Evolutionary conservation across 2,888 invertebrate species (phyloP), one percentile per base, ranked within the genome.

Genomic region (Apantesis nais): DNA sequence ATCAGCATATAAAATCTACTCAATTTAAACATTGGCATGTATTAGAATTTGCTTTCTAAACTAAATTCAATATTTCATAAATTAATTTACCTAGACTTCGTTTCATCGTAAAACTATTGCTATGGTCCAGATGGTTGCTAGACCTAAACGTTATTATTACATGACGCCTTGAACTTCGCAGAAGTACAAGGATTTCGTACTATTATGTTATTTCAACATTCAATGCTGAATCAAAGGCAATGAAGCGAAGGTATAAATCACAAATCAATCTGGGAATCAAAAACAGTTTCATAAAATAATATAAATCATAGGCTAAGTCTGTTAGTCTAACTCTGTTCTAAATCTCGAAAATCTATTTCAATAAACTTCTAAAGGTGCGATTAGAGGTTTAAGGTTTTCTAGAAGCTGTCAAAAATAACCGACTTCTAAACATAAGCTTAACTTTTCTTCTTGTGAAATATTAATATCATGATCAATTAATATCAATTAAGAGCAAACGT

Each of bases 241-340:
- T 52, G 2, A 52, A 52, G 48, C 48, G 9, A n/a, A 52, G 22
- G 3, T 12, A 25, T 52, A 52, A 34, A 48, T 65, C 48, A 48
- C 31, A 48, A n/a, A 31, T 61, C 22, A 19, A 64, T 48, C 31
- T 29, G 5, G 5, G 11, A 48, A 41, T 44, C 22, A 31, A 37
- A 48, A 52, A 65, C 52, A 65, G 29, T 63, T 63, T 41, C 19
- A 29, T 31, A 44, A 29, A 63, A 44, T 63, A 44, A 44, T 63
- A 63, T 31, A 58, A 58, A 58, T 58, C 29, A 22, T 44, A 31
- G 29, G 22, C 22, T 62, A 25, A 25, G 37, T 16, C 63, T 29
- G 63, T 25, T 29, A 29, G 29, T 25, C 16, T 58, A 11, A 7
- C 16, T 29, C 7, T 16, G 22, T 58, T 58, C 12, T 29, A 58